A percentile compares a stretch with the other conserved stretches of the same genome.
Evolutionary conservation across 2,797 vertebrate genomes (phyloP).

Genomic region (Microctenopoma lineatum): DNA sequence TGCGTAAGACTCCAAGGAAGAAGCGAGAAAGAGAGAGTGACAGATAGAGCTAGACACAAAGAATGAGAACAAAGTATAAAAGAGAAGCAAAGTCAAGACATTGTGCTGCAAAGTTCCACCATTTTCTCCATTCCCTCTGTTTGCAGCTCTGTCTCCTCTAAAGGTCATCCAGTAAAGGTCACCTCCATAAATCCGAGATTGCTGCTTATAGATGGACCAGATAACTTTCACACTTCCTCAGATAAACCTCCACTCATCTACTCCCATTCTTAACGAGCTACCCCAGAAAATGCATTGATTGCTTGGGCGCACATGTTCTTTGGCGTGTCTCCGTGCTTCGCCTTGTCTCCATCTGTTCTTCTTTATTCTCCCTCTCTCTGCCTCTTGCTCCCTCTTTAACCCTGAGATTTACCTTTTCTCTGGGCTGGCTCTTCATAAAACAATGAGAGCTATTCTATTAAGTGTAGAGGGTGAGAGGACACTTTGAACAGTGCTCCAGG

Average conservation of each 20-base stretch:
- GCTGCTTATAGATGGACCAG: conserved; percentile 62
- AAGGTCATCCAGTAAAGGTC: conserved; percentile 82
- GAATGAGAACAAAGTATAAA: conserved; percentile 54
- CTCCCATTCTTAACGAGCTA: conserved; percentile 46
- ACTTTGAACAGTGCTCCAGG: conserved; percentile 67
- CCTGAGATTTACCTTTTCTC: conserved; percentile 69
- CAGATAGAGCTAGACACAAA: conserved; percentile 10
- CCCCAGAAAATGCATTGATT: conserved; percentile 54
- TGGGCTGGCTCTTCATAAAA: conserved; percentile 72
- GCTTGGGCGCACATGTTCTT: conserved; percentile 26
- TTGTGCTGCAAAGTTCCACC: conserved; percentile 51
- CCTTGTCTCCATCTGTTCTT: conserved; percentile 43
- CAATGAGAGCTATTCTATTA: conserved; percentile 79
- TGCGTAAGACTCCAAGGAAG: conserved; percentile 37
- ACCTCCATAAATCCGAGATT: conserved; percentile 74
- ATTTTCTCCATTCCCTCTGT: conserved; percentile 48
- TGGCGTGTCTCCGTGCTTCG: conserved; percentile 38
- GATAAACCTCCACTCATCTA: conserved; percentile 49
- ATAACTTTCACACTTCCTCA: conserved; percentile 53
- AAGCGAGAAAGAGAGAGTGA: conserved; percentile 19
- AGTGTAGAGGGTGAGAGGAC: conserved; percentile 73
- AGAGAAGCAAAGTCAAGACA: conserved; percentile 57
- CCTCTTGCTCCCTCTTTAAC: conserved; percentile 62
- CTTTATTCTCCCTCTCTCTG: conserved; percentile 24
- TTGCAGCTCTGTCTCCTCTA: conserved; percentile 69